Evolutionary conservation across 1,140 invertebrate species (phyloP), one percentile per base, ranked within the genome.

Genomic region (Andrena cerasifolii): DNA sequence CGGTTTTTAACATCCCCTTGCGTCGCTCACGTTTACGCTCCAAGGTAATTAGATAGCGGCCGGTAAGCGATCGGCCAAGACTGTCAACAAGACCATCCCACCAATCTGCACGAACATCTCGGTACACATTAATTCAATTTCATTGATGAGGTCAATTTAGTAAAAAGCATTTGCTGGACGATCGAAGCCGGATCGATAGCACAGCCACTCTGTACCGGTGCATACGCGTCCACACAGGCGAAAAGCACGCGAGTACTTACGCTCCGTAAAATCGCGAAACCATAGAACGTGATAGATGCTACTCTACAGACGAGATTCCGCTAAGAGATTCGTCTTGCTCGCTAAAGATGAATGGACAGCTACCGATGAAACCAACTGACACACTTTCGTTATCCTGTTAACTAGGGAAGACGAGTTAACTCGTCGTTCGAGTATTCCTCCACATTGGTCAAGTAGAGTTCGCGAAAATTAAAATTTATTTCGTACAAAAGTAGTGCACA

Each of bases 101-200:
- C 47, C 70, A 78, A 84, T 81, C 70, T 70, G 65, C 47, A 74
- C 51, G 70, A 78, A 66, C 58, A 75, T 80, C 58, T 82, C 51
- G 70, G 70, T 84, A 84, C 76, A 85, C 82, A 84, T 81, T 85
- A 84, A 85, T 85, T 84, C 82, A 84, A 85, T 85, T 82, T 65
- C 75, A 85, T 68, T 81, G 83, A 84, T 61, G 82, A 80, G 65
- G 68, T 75, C 78, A 86, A 86, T 86, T 86, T 86, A 80, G 79
- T 79, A 83, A 83, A 86, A 83, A 86, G 84, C 84, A 83, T 86
- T 83, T 81, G 70, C 70, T 56, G 62, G 71, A 53, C 76, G 71
- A 82, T 85, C 83, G 65, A 86, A 78, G 75, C 53, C 36, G 70
- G 59, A 80, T 84, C 78, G 73, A 82, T 67, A 54, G 70, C 54